Evolutionary conservation across 2,888 invertebrate species (phyloP), one percentile per base, ranked within the genome.

Genomic region (Argynnis bischoffii): DNA sequence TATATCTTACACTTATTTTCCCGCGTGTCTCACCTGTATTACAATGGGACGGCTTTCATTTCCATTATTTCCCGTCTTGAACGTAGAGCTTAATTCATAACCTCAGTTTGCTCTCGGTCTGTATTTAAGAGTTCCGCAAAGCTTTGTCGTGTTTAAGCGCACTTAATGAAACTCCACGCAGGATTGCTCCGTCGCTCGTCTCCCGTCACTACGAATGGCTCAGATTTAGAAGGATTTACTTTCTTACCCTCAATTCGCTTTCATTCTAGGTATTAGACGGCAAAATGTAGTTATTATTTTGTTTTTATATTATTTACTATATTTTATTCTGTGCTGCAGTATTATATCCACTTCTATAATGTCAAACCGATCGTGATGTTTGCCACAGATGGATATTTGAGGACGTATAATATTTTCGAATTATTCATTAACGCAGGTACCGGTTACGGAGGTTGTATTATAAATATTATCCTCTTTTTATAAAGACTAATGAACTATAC

Each of bases 111-210:
- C 73, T 71, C 67, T 61, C 71, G 63, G 71, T 63, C 66, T 70
- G 70, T 74, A 67, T 74, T 74, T 70, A 73, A 74, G 75, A 75
- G 74, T 74, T 70, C 72, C 73, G 73, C 74, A 72, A 81, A 81
- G 84, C 86, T 82, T 83, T 83, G 83, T 82, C 79, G 79, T 77
- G 77, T 80, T 81, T 82, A 82, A 83, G 81, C 79, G 80, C 82
- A 82, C 84, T 86, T 88, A 87, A 87, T 88, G 88, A 88, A 88
- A 86, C 79, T 81, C 80, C 79, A 77, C 78, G 75, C 63, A 65
- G 75, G 80, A 81, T 79, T 79, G 81, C 78, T 81, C 76, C 80
- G 47, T 57, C 77, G 78, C 74, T 78, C 76, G 61, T 67, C 55
- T 55, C 60, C 66, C 54, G 59, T 66, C 54, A 47, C 66, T 78